These are phyloP conservation scores for Microctonus brassicae DNA, from an alignment of 2,888 invertebrate species.

Conservation along the genomic window DNA sequence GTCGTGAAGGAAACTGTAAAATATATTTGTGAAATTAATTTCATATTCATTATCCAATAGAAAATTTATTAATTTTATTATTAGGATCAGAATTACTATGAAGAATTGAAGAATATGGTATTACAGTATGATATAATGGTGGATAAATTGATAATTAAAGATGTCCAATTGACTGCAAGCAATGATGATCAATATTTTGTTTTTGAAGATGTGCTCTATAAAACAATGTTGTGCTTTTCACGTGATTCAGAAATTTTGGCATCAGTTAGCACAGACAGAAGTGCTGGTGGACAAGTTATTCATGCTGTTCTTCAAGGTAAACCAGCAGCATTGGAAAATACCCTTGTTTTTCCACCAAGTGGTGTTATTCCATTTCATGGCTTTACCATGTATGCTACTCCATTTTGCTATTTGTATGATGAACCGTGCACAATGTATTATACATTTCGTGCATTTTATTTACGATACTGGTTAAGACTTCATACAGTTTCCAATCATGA, in stretches of 20 bases:
- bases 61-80: conserved; percentile 39
- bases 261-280: conserved; percentile 75
- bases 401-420: conserved; percentile 93
- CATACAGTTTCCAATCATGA: conserved; percentile 94
- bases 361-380: conserved; percentile 97
- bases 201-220: conserved; percentile 95
- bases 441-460: conserved; percentile 91
- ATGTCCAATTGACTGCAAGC: conserved; percentile 94
- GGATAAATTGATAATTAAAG: conserved; percentile 95
- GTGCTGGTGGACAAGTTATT: conserved; percentile 74
- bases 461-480: conserved; percentile 90
- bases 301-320: conserved; percentile 83
- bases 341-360: conserved; percentile 90
- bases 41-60: not conserved
- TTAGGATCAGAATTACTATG: conserved; percentile 83
- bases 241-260: conserved; percentile 86
- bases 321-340: conserved; percentile 76
- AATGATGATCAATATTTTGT: conserved; percentile 99
- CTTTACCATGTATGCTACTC: conserved; percentile 97
- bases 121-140: conserved; percentile 92
- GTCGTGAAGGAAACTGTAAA: conserved; percentile 78
- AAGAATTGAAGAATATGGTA: conserved; percentile 84
- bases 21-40: conserved; percentile 43
- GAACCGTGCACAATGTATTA: conserved; percentile 90
- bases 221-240: conserved; percentile 92